These are phyloP conservation scores for Python bivittatus DNA, from an alignment of 2,113 vertebrate species.

Conservation along the genomic window DNA sequence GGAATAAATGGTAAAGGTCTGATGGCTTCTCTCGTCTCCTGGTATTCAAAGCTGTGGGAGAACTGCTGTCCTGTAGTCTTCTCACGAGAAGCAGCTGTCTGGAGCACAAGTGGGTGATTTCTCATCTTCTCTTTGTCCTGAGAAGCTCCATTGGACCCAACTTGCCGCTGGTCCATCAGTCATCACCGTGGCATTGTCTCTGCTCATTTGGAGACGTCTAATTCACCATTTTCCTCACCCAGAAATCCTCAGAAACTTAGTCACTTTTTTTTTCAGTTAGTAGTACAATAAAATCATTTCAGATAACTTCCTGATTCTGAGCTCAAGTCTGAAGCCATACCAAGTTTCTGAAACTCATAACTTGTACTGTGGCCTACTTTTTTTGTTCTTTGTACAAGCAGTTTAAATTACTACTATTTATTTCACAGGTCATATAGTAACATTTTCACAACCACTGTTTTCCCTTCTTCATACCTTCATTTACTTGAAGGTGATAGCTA, in stretches of 20 bases:
- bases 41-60: no score
- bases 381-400: background rate
- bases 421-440: constrained; percentile 12
- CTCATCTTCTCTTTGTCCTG: no score
- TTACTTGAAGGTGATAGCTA: constrained; percentile 12
- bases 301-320: background rate
- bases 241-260: background rate
- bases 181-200: no score
- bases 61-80: no score
- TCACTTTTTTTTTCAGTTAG: no score
- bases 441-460: background rate
- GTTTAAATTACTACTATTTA: background rate
- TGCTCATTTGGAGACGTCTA: no score
- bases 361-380: background rate
- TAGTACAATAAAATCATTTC: background rate
- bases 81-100: no score
- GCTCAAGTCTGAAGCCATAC: background rate
- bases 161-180: no score
- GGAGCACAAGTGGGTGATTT: no score
- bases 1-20: background rate
- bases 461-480: constrained; percentile 5
- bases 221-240: background rate
- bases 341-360: background rate
- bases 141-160: no score
- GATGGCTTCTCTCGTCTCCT: no score